Evolutionary conservation across 2,113 vertebrate genomes (phyloP).

Genomic region (Gulo gulo): DNA sequence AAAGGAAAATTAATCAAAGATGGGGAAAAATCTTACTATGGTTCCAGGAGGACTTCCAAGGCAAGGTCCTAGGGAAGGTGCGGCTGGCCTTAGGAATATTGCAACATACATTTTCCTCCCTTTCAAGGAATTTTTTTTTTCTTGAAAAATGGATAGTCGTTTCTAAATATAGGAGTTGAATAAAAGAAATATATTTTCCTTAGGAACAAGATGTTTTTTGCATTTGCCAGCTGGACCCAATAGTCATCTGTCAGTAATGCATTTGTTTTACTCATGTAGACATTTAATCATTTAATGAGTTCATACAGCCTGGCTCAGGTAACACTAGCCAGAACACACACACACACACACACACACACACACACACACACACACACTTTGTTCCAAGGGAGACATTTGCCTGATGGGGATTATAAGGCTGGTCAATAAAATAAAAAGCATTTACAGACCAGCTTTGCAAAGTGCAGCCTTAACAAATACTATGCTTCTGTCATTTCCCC

Average conservation of each 20-base stretch:
- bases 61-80: background rate
- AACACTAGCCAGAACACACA: background rate
- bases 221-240: background rate
- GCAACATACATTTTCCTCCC: background rate
- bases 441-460: background rate
- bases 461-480: background rate
- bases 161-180: background rate
- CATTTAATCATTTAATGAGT: background rate
- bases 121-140: background rate
- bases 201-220: background rate
- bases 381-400: background rate
- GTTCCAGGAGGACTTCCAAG: background rate
- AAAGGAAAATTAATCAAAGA: background rate
- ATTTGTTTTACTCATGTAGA: background rate
- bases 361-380: background rate
- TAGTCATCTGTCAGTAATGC: background rate
- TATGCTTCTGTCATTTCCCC: background rate
- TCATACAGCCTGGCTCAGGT: background rate
- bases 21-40: background rate
- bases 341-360: background rate
- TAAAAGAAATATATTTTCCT: conserved; percentile 4
- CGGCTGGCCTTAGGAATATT: background rate
- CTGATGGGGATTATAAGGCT: background rate
- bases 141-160: background rate
- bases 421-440: background rate